These are phyloP conservation scores for Cotesia glomerata DNA, from an alignment of 1,140 invertebrate species.

Conservation along the genomic window DNA sequence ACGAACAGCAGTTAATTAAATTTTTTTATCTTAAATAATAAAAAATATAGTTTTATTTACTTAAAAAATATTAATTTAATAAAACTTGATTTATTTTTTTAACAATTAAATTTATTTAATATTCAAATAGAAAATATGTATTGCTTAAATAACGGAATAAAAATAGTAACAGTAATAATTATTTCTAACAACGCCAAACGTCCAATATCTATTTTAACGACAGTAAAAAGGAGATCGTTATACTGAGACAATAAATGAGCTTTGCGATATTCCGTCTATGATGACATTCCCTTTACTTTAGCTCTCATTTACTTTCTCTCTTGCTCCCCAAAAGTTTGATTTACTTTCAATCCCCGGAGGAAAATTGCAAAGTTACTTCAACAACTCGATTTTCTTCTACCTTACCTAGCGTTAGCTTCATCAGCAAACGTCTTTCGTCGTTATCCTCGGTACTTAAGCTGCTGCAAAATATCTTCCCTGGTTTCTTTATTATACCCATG, in stretches of 20 bases:
- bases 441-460: background rate
- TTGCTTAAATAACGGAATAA: no score
- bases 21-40: no score
- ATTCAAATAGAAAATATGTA: no score
- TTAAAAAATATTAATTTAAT: no score
- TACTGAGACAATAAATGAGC: conserved; percentile 28
- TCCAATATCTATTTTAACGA: no score
- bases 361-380: conserved; percentile 19
- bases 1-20: no score
- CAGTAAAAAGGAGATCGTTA: no score
- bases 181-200: no score
- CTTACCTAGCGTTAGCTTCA: background rate
- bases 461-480: background rate
- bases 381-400: background rate
- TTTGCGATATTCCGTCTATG: conserved; percentile 11
- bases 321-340: conserved; percentile 20
- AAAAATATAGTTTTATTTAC: no score
- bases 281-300: background rate
- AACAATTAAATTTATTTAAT: no score
- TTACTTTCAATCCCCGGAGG: conserved; percentile 28
- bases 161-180: no score
- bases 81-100: no score
- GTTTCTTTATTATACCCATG: conserved; percentile 2
- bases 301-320: background rate
- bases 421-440: conserved; percentile 3